Base-by-base conservation (phyloP, 2,113 vertebrate genomes). In the Eupsittula cactorum region DNA sequence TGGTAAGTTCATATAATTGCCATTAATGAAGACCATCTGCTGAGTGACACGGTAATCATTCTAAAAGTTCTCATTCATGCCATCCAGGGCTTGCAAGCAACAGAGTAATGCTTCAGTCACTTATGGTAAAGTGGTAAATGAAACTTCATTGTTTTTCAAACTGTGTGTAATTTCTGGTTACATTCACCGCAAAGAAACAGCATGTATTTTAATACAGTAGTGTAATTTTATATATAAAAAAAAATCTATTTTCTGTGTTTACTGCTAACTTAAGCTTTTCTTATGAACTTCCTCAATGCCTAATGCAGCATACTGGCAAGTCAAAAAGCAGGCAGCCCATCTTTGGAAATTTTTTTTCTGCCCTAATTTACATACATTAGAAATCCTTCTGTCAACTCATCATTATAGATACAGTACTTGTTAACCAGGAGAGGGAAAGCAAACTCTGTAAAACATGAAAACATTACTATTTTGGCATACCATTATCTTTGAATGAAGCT, bases 1-100 rank as follows among this genome's bases (percentile, higher is more conserved):
- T 93, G 44, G 84, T 84, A 86, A 49, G 68, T 89, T 88, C 60
- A 28, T 73, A 55, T 95, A 97, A 95, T 94, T 96, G 93, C 77
- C 81, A 93, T 92, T 92, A 94, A 77, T 62, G 88, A 96, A 93
- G 93, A 74, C 82, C 95, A 96, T 95, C 92, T 96, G 86, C 85
- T 90, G 74, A 82, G 63, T 59, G 74, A 95, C 67, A 91, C 86
- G 50, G 86, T 77, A 88, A 90, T 89, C 3, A 85, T 57, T 96
- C 80, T 78, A 73, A 55, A 92, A 97, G 49, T 88, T 96, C 94
- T 95, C 60, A 76, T 81, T 89, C 55, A 78, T 23, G 41, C 73
- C 35, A 77, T 80, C 71, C 69, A 93, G 19, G 39, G 80, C 81
- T 95, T 90, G 49, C 1, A 7, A 74, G 60, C 42, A 86, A 70